These are phyloP conservation scores for Microchirus variegatus DNA, from an alignment of 2,797 vertebrate genomes.

Conservation along the genomic window DNA sequence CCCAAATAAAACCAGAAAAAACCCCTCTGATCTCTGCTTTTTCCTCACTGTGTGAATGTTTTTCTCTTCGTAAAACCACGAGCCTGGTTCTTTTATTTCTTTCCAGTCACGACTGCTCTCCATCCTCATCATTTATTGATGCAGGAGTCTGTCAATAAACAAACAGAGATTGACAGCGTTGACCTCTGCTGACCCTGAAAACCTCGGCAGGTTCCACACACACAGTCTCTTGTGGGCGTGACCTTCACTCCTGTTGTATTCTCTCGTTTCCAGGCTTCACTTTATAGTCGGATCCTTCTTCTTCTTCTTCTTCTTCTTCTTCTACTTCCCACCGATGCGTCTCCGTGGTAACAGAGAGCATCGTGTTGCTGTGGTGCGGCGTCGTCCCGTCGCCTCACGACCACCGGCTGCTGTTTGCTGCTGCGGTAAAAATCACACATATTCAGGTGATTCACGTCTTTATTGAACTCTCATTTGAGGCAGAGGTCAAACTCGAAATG, in stretches of 20 bases:
- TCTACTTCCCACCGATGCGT: slow-evolving; percentile 24
- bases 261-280: slow-evolving; percentile 19
- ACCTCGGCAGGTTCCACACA: slow-evolving; percentile 15
- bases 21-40: too few species aligned
- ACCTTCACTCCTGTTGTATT: slow-evolving; percentile 13
- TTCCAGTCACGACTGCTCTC: slow-evolving; percentile 70
- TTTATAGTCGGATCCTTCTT: slow-evolving; percentile 18
- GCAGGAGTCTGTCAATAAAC: slow-evolving; percentile 68
- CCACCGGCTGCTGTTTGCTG: slow-evolving; percentile 27
- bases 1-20: slow-evolving; percentile 7
- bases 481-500: too few species aligned
- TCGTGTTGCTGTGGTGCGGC: slow-evolving; percentile 30
- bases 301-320: slow-evolving; percentile 9
- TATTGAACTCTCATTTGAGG: too few species aligned
- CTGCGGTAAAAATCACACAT: too few species aligned
- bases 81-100: slow-evolving; percentile 28
- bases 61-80: slow-evolving; percentile 12
- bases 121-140: slow-evolving; percentile 75
- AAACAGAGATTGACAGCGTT: slow-evolving; percentile 57
- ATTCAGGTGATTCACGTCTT: too few species aligned
- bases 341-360: slow-evolving; percentile 60
- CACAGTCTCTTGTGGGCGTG: slow-evolving; percentile 28
- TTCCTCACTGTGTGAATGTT: background rate
- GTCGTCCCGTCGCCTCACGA: slow-evolving; percentile 30
- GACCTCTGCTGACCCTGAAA: slow-evolving; percentile 22